These are phyloP conservation scores for Apostichopus parvimensis DNA, from an alignment of 35 echinoderm and acorn worm genomes.

Conservation along the genomic window DNA sequence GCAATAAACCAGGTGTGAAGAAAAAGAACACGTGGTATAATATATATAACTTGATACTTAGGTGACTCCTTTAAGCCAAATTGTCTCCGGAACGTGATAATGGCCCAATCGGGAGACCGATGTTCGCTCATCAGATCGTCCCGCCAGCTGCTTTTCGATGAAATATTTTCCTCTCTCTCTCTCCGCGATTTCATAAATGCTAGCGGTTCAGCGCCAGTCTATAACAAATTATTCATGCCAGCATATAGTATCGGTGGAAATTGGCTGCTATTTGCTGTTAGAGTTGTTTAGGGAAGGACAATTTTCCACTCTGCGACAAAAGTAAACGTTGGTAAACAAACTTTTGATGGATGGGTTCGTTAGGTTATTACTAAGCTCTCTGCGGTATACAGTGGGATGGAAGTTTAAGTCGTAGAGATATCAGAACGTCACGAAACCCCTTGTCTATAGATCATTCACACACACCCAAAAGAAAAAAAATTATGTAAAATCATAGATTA, in stretches of 20 bases:
- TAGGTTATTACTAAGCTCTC: slow-evolving; percentile 19
- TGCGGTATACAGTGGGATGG: slow-evolving; percentile 13
- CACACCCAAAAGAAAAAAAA: neutral
- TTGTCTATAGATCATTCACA: neutral
- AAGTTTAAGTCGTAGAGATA: neutral
- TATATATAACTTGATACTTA: too few species aligned
- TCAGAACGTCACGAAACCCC: slow-evolving; percentile 12
- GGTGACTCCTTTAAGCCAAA: neutral
- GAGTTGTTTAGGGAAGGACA: slow-evolving; percentile 36
- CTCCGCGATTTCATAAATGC: slow-evolving; percentile 23
- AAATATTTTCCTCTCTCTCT: slow-evolving; percentile 10
- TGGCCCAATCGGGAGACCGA: slow-evolving; percentile 36
- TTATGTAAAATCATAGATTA: slow-evolving; percentile 6
- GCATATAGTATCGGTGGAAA: neutral
- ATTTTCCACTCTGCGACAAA: slow-evolving; percentile 27
- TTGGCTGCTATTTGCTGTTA: neutral
- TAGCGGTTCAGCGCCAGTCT: slow-evolving; percentile 1
- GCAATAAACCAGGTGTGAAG: too few species aligned
- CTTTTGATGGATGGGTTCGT: slow-evolving; percentile 25
- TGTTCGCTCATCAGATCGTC: slow-evolving; percentile 1
- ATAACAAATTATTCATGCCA: slow-evolving; percentile 9
- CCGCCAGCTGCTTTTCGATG: neutral
- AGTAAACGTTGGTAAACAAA: slow-evolving; percentile 33
- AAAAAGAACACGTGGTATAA: too few species aligned
- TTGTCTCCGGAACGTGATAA: slow-evolving; percentile 37